Conservation (phyloP, 2,113 vertebrate genomes). For the Clinocottus analis region DNA sequence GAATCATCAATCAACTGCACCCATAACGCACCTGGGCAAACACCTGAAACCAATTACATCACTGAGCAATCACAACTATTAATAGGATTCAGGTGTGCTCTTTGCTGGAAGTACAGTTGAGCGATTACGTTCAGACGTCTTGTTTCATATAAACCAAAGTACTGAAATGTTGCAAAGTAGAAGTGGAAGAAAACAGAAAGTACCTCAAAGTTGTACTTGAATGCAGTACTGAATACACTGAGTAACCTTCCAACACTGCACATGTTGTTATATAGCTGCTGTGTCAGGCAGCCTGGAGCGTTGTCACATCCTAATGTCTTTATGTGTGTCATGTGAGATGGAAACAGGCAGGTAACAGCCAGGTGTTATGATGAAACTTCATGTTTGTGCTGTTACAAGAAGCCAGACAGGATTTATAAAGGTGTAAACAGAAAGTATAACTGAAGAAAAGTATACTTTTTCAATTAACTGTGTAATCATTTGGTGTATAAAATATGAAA, state of each 20-base stretch:
- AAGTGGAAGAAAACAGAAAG: neutral
- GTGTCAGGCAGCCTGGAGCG: neutral
- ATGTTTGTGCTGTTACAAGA: neutral
- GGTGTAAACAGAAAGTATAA: neutral
- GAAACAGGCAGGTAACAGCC: neutral
- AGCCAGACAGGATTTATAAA: neutral
- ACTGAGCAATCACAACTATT: neutral
- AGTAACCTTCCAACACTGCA: neutral
- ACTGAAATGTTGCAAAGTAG: neutral
- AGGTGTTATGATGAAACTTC: slow-evolving; percentile 20
- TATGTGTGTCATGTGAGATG: slow-evolving; percentile 13
- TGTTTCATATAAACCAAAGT: too few species aligned
- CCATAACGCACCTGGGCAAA: neutral
- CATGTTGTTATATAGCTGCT: neutral
- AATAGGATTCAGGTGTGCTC: too few species aligned
- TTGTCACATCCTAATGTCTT: slow-evolving; percentile 22
- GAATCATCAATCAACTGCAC: neutral
- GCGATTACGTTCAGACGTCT: too few species aligned
- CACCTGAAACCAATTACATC: neutral
- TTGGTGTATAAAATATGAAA: neutral
- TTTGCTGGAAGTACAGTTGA: too few species aligned
- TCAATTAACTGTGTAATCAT: neutral
- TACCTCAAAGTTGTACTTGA: neutral
- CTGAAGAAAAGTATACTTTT: neutral
- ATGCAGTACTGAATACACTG: neutral